Base-by-base conservation (phyloP, 2,113 vertebrate species). In the Condylura cristata region DNA sequence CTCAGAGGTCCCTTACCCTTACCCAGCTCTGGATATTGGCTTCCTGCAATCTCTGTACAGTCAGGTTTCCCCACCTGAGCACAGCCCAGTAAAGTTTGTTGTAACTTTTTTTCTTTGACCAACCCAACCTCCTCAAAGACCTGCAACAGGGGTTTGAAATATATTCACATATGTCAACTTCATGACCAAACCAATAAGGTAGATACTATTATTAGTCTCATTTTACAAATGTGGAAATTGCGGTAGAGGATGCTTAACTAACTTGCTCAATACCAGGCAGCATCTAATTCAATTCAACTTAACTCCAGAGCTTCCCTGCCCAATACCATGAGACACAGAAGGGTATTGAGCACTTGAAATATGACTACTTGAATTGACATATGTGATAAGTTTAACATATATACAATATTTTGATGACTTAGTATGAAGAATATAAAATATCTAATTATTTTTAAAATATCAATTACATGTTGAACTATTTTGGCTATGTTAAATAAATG, bases 211-310 rank as follows among this genome's bases (percentile, higher is more conserved):
- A 61, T 87, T 76, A 34, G 34, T 68, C 8, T 22, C 37, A 85
- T 68, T 80, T 92, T 76, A 85, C 46, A 91, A 26, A 80, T 70
- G 5, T 86, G 34, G 24, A 87, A 87, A 90, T 20, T 71, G 63
- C 89, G 65, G 58, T 39, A 53, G 3, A 2, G 32, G 0, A 74
- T 53, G 6, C n/a, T 72, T 68, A 75, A 30, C n/a, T 79, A 70
- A 70, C 39, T 90, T 87, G 20, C 32, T 86, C 9, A 78, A 82
- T 13, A 78, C 22, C 48, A 89, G 37, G 34, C 22, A 63, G 53
- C 16, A 87, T 80, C 46, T 72, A 71, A 80, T 20, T 80, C 56
- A 91, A 48, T 41, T 44, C 16, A 61, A 9, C 75, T 26, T 84
- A n/a, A 56, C 51, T 83, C 39, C 44, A 68, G 9, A 51, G 30